These are phyloP conservation scores for Penelope pileata DNA, from an alignment of 2,113 vertebrate species.

Conservation along the genomic window DNA sequence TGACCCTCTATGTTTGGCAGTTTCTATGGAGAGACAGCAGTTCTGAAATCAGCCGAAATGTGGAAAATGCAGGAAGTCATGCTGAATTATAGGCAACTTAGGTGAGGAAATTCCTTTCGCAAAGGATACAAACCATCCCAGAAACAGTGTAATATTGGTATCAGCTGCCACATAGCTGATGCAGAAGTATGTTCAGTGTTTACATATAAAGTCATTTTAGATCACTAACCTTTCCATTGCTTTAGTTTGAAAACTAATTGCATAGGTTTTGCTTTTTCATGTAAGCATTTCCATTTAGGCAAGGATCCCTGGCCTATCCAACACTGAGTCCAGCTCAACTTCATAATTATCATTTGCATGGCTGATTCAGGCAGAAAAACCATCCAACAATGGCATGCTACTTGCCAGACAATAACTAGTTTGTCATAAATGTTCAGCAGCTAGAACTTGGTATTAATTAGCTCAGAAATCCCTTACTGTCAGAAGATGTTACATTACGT, in stretches of 20 bases:
- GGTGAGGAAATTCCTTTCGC: not conserved
- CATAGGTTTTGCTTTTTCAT: not conserved
- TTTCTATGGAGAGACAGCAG: not conserved
- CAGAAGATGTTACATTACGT: not conserved
- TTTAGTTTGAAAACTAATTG: constrained; percentile 7
- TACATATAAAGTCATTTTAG: constrained; percentile 14
- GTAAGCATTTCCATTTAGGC: not conserved
- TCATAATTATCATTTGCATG: not conserved
- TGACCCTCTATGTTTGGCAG: not conserved
- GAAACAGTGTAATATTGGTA: not conserved
- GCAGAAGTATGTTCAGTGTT: not conserved
- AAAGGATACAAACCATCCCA: not conserved
- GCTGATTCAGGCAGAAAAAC: not conserved
- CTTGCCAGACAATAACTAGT: not conserved
- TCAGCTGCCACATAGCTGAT: not conserved
- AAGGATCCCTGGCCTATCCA: not conserved
- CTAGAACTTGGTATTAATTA: not conserved
- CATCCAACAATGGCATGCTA: not conserved
- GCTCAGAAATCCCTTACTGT: not conserved
- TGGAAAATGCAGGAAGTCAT: not conserved
- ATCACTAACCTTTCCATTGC: not conserved
- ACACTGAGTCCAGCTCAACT: not conserved
- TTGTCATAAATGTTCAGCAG: not conserved
- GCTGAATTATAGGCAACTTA: not conserved
- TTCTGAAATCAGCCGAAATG: not conserved